phyloP scores from a whole-genome alignment of 2,797 vertebrate genomes.

The Chrosomus eos region DNA sequence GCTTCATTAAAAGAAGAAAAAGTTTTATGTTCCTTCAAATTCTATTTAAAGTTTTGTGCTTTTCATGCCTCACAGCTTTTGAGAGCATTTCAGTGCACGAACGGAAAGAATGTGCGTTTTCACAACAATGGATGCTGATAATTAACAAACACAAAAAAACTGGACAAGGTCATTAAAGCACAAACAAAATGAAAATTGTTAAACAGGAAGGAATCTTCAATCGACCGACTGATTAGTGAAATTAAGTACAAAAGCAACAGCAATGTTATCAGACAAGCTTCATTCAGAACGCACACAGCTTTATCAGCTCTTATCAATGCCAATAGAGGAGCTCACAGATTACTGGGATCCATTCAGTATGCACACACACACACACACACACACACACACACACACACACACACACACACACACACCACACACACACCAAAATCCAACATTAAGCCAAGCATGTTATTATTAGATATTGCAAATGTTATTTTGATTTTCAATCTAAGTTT shows the following conservation, averaged over 20 bases:
- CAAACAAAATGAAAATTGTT: conserved; percentile 29
- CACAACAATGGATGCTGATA: conserved; percentile 13
- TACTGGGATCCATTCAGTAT: not conserved
- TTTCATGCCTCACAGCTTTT: conserved; percentile 28
- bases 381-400: not conserved
- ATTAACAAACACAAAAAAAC: conserved; percentile 25
- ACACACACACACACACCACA: not conserved
- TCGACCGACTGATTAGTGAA: not conserved
- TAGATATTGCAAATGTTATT: not conserved
- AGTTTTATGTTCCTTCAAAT: conserved; percentile 29
- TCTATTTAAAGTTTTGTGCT: conserved; percentile 29
- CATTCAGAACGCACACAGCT: not conserved
- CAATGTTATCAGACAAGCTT: not conserved
- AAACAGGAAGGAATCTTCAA: conserved; percentile 8
- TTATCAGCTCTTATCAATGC: conserved; percentile 7
- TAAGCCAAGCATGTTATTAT: not conserved
- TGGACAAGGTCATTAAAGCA: conserved; percentile 8
- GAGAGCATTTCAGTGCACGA: not conserved
- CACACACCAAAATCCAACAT: not conserved
- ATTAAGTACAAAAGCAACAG: not conserved
- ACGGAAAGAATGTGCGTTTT: conserved; percentile 14
- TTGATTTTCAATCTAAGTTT: not conserved
- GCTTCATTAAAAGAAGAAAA: conserved; percentile 28
- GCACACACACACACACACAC: not conserved
- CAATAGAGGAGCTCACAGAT: conserved; percentile 4